Evolutionary conservation across 2,888 invertebrate species (phyloP), one percentile per base, ranked within the genome.

Genomic region (Brachypterus glaber): DNA sequence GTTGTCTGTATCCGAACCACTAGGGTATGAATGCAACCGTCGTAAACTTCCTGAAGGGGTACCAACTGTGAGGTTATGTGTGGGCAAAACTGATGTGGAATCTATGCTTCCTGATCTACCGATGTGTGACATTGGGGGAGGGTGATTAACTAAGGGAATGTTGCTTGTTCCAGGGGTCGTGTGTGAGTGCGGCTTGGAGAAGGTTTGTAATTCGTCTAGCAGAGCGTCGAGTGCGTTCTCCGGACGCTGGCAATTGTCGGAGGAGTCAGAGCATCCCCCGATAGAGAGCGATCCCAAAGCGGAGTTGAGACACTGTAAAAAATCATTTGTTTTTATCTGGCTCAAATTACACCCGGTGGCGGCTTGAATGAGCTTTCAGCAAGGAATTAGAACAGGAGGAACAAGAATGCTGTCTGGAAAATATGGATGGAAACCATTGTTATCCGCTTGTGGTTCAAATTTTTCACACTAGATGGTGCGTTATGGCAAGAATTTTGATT

Each of bases 181-280:
- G 5, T 21, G 46, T 44, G 49, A 43, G 45, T 62, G 68, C 34
- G 88, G 88, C 62, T 82, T 80, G 37, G 88, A 81, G 66, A 89
- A 89, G 18, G 89, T 89, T 68, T 90, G 88, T 49, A 90, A 74
- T 67, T 91, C 90, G 67, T 89, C 89, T 85, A 91, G 71, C 82
- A 91, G 69, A 79, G 88, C 88, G 81, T 91, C 91, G 84, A 91
- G 88, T 79, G 90, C 88, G 83, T 90, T 91, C 81, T 90, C 89
- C 76, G 87, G 74, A 71, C 82, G 79, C 70, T 74, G 73, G 68
- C 52, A 50, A 62, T 69, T 60, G 70, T 71, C 68, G 68, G 67
- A 41, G 72, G 50, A 44, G 54, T 60, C 27, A 27, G 27, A 11
- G 27, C 27, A 60, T 67, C 65, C 73, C 72, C 73, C 69, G 73